Percentiles rank a stretch among this genome's conserved stretches.
These are phyloP conservation scores for Ischnus inquisitorius DNA, from an alignment of 2,888 invertebrate species.

Conservation along the genomic window DNA sequence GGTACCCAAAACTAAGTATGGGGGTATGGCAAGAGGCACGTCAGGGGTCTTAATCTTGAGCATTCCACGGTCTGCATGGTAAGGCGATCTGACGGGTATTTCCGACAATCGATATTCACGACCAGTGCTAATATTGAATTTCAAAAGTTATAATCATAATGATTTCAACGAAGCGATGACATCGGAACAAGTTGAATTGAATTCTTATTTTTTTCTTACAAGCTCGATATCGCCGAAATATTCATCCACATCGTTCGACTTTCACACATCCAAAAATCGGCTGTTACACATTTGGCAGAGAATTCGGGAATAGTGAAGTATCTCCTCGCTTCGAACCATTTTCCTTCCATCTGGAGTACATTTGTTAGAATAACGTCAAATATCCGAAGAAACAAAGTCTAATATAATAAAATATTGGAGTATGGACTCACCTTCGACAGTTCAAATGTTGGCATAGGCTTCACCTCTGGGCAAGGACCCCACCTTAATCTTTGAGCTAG, in stretches of 20 bases:
- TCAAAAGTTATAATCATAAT: background rate
- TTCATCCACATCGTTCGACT: background rate
- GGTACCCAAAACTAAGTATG: constrained; percentile 89
- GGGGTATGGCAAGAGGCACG: constrained; percentile 85
- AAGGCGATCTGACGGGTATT: constrained; percentile 86
- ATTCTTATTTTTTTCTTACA: background rate
- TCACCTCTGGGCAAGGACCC: background rate
- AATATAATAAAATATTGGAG: background rate
- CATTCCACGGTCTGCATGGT: constrained; percentile 87
- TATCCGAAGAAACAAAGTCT: background rate
- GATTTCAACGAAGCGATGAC: background rate
- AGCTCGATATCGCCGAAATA: background rate
- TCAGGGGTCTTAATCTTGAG: constrained; percentile 88
- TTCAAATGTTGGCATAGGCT: background rate
- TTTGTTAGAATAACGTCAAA: background rate
- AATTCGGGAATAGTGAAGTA: background rate
- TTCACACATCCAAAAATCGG: background rate
- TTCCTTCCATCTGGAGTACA: background rate
- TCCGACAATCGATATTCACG: constrained; percentile 86
- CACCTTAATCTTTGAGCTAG: background rate
- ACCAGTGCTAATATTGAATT: constrained; percentile 8
- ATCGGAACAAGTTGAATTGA: background rate
- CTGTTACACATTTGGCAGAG: background rate
- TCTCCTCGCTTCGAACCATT: background rate
- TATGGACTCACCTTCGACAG: background rate